Evolutionary conservation across 2,113 vertebrate species (phyloP).

Genomic region (Nymphicus hollandicus): DNA sequence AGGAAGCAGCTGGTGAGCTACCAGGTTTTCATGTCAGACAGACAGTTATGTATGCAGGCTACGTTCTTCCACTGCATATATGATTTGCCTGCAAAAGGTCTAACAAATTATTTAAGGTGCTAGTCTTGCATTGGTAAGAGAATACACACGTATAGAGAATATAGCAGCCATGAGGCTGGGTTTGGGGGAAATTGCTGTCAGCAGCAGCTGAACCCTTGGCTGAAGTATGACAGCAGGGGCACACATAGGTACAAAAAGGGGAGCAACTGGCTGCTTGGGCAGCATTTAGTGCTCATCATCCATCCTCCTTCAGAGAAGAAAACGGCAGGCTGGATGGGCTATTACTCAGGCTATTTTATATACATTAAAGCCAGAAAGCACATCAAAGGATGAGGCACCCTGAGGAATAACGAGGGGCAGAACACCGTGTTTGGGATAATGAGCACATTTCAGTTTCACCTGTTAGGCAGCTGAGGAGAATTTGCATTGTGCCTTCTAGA

Average conservation of each 20-base stretch:
- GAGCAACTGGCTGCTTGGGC: not conserved
- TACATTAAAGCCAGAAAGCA: not conserved
- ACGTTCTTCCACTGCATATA: not conserved
- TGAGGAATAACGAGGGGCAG: not conserved
- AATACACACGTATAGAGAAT: fast-evolving
- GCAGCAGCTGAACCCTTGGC: not conserved
- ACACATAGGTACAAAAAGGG: not conserved
- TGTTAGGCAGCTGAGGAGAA: not conserved
- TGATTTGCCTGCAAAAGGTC: not conserved
- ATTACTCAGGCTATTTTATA: not conserved
- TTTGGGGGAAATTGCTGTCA: fast-evolving
- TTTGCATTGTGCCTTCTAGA: not conserved
- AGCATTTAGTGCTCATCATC: not conserved
- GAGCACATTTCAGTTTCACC: not conserved
- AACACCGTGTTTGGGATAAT: not conserved
- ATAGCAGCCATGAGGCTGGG: fast-evolving
- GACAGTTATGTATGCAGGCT: not conserved
- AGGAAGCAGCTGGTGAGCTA: not conserved
- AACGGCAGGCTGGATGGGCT: not conserved
- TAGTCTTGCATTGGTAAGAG: not conserved
- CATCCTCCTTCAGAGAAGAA: not conserved
- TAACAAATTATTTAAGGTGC: not conserved
- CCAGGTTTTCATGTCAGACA: not conserved
- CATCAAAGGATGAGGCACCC: not conserved
- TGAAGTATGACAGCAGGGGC: not conserved